Evolutionary conservation across 2,888 invertebrate species (phyloP).

Genomic region (Phortica okadai): DNA sequence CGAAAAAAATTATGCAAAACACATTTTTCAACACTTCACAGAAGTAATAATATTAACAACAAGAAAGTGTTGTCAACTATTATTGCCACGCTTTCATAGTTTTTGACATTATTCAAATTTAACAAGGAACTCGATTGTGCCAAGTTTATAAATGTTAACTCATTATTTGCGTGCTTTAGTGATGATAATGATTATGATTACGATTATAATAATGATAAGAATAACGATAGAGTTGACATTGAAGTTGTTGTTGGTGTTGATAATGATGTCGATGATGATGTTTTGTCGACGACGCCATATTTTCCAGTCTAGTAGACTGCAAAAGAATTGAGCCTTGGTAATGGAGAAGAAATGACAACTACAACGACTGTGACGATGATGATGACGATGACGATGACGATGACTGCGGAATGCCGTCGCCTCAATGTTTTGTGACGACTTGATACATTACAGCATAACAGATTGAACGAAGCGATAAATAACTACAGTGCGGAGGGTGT

Average conservation of each 20-base stretch:
- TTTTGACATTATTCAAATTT: slow-evolving; percentile 31
- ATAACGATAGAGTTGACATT: background rate
- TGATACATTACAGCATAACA: background rate
- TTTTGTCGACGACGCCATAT: slow-evolving; percentile 8
- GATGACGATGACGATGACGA: background rate
- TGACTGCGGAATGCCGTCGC: background rate
- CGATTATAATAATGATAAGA: slow-evolving; percentile 7
- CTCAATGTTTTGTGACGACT: background rate
- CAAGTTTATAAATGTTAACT: slow-evolving; percentile 28
- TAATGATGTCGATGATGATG: slow-evolving; percentile 45
- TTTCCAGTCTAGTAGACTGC: slow-evolving; percentile 31
- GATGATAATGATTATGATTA: background rate
- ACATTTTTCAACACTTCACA: background rate
- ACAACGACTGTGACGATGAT: background rate
- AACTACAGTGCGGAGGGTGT: background rate
- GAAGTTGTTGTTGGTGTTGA: background rate
- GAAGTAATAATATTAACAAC: background rate
- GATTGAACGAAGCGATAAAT: slow-evolving; percentile 13
- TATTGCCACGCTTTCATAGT: slow-evolving; percentile 29
- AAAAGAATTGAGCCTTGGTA: background rate
- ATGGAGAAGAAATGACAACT: background rate
- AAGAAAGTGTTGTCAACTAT: slow-evolving; percentile 16
- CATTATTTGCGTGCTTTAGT: slow-evolving; percentile 15
- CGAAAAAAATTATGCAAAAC: background rate
- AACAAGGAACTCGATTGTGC: background rate